Evolutionary conservation across 2,888 invertebrate genomes (phyloP).

Genomic region (Eurytoma californica): DNA sequence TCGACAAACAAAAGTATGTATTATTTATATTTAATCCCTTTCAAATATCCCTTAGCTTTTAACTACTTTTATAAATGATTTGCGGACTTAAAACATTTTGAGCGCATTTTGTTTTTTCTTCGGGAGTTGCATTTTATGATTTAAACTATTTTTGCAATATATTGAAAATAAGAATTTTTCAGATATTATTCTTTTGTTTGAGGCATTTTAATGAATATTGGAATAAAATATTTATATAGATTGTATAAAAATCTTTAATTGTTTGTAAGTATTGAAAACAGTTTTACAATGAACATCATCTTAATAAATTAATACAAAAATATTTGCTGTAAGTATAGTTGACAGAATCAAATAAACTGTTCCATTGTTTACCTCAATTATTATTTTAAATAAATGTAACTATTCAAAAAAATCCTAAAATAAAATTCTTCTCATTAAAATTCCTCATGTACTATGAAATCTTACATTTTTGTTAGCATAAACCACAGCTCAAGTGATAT

Average conservation of each 20-base stretch:
- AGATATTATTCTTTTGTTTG: conserved; percentile 7
- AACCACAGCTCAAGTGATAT: conserved; percentile 50
- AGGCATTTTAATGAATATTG: conserved; percentile 18
- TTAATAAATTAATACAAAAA: conserved; percentile 46
- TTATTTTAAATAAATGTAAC: conserved; percentile 31
- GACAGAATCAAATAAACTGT: conserved; percentile 19
- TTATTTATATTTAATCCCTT: conserved; percentile 10
- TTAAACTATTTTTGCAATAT: background rate
- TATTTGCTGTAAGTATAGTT: conserved; percentile 21
- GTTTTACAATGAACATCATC: conserved; percentile 3
- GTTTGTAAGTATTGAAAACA: background rate
- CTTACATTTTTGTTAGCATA: conserved; percentile 37
- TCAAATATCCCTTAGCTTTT: conserved; percentile 28
- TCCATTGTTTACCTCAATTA: conserved; percentile 13
- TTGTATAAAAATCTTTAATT: background rate
- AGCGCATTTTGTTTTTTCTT: conserved; percentile 1
- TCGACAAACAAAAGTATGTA: conserved; percentile 43
- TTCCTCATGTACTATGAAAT: conserved; percentile 23
- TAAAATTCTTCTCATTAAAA: conserved; percentile 20
- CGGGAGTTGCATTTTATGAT: background rate
- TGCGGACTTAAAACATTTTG: background rate
- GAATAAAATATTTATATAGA: conserved; percentile 26
- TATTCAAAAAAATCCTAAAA: conserved; percentile 47
- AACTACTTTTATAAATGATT: conserved; percentile 3
- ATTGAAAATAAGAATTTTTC: conserved; percentile 4